phyloP scores from a whole-genome alignment of 1,140 invertebrate species.

The Myzus persicae region DNA sequence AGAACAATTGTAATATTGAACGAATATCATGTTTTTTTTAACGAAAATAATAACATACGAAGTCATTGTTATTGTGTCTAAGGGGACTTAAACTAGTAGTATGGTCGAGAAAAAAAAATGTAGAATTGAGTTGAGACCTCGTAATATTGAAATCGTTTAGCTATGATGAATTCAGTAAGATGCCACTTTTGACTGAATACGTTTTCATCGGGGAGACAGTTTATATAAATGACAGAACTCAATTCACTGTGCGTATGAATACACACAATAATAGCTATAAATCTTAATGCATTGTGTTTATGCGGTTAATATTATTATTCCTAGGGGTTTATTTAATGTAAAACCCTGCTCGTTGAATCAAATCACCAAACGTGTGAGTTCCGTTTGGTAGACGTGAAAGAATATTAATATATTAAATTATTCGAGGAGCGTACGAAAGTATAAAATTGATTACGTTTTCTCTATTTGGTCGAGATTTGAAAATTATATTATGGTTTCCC shows the following conservation, averaged over 20 bases:
- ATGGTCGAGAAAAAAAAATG: neutral
- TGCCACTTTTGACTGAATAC: constrained; percentile 18
- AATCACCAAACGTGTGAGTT: neutral
- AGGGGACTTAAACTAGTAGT: neutral
- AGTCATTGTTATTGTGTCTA: neutral
- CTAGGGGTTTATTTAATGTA: neutral
- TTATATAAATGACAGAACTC: constrained; percentile 26
- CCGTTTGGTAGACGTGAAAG: neutral
- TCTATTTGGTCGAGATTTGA: neutral
- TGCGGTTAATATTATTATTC: neutral
- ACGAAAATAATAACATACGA: neutral
- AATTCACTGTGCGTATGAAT: constrained; percentile 8
- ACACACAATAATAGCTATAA: constrained; percentile 16
- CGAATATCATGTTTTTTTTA: neutral
- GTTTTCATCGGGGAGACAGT: neutral
- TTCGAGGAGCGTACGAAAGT: neutral
- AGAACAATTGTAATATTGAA: neutral
- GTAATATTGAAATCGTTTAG: neutral
- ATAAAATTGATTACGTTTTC: neutral
- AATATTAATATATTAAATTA: neutral
- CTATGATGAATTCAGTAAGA: neutral
- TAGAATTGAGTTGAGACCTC: neutral
- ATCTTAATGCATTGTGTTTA: constrained; percentile 8
- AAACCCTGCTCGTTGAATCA: neutral
- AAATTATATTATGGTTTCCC: neutral